Evolutionary conservation across 2,888 invertebrate genomes (phyloP).

Genomic region (Melanophora roralis): DNA sequence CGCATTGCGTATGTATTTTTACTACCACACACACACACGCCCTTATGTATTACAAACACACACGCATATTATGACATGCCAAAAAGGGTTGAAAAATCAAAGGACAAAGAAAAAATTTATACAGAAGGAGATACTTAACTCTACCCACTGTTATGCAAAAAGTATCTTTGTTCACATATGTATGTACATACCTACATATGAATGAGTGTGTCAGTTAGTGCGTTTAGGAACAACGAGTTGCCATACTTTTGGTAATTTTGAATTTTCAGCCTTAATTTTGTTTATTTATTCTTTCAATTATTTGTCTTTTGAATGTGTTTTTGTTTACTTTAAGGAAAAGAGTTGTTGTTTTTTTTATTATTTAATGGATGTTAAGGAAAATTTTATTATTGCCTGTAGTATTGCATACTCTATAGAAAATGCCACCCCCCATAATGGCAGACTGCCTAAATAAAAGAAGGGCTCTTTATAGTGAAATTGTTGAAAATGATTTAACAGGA

Average conservation of each 20-base stretch:
- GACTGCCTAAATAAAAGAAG: too few relatives aligned
- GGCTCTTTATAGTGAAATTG: too few relatives aligned
- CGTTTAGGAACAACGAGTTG: constrained; percentile 20
- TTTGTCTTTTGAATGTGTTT: not conserved
- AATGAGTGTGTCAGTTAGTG: not conserved
- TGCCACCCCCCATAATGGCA: not conserved
- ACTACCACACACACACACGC: constrained; percentile 1
- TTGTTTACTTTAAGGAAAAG: constrained; percentile 19
- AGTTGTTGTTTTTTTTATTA: constrained; percentile 40
- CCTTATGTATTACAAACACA: not conserved
- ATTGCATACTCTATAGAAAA: not conserved
- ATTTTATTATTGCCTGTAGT: constrained; percentile 7
- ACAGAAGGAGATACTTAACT: constrained; percentile 6
- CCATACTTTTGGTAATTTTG: constrained; percentile 9
- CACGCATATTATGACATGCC: too few relatives aligned
- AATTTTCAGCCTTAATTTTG: constrained; percentile 13
- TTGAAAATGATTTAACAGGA: too few relatives aligned
- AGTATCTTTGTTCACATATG: too few relatives aligned
- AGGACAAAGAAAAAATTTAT: constrained; percentile 24
- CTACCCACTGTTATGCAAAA: not conserved
- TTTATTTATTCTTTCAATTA: not conserved
- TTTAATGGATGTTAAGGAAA: constrained; percentile 3
- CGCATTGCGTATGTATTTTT: constrained; percentile 51
- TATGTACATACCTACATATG: not conserved
- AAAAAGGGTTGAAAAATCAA: constrained; percentile 60